Conservation (phyloP, 2,797 vertebrate species). For the Darevskia mixta region DNA sequence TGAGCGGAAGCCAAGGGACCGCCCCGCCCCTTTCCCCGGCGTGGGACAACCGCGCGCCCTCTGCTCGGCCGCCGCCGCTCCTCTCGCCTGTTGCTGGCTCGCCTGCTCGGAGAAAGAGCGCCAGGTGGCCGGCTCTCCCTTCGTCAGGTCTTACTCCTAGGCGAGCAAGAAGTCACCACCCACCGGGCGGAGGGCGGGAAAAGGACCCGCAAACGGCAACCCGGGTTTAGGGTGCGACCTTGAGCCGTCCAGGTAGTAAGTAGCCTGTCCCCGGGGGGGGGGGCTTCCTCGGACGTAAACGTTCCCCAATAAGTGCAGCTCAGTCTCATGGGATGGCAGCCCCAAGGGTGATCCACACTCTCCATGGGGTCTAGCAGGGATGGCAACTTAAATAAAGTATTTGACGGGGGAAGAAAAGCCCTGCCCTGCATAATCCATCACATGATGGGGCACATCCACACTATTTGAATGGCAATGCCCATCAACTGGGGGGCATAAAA, state of each 20-base stretch:
- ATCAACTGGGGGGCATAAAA: too few species aligned
- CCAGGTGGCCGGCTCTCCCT: neutral
- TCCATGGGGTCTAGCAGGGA: too few species aligned
- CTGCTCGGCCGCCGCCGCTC: neutral
- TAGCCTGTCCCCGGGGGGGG: neutral
- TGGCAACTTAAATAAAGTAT: too few species aligned
- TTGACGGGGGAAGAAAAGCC: too few species aligned
- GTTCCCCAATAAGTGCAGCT: neutral
- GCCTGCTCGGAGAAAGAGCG: neutral
- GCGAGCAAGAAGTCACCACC: neutral
- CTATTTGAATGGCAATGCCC: too few species aligned
- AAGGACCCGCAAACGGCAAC: neutral
- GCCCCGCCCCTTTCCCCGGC: conserved; percentile 14
- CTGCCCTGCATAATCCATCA: too few species aligned
- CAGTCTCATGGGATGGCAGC: neutral
- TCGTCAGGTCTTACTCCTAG: neutral
- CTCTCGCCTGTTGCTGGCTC: neutral
- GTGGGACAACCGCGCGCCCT: neutral
- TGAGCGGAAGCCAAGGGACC: neutral
- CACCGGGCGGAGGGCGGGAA: too few species aligned
- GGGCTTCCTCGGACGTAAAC: neutral
- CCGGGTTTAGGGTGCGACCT: neutral
- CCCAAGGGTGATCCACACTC: neutral
- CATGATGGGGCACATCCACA: too few species aligned
- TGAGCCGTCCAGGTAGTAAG: neutral